These are phyloP conservation scores for Gallirallus australis DNA, from an alignment of 2,797 vertebrate genomes.

Conservation along the genomic window DNA sequence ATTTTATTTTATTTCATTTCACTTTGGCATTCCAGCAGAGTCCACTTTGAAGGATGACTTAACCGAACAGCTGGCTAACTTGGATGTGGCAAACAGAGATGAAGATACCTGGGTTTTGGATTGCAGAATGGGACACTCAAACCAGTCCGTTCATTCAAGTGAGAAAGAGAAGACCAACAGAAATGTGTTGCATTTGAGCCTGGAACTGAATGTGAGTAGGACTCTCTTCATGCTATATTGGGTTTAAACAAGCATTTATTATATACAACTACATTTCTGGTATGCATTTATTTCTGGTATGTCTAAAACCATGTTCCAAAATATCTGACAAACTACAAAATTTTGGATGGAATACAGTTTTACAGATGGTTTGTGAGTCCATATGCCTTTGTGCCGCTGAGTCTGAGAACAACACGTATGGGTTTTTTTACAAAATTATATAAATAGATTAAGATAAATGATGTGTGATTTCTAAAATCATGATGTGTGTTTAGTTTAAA, in stretches of 20 bases:
- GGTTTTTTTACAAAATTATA: not conserved
- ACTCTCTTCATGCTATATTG: not conserved
- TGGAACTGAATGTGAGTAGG: conserved; percentile 81
- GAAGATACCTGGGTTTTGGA: conserved; percentile 72
- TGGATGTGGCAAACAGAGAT: conserved; percentile 66
- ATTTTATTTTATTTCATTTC: not conserved
- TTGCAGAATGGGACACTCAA: conserved; percentile 64
- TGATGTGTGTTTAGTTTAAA: not conserved
- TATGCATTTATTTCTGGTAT: not conserved
- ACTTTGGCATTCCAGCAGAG: conserved; percentile 64
- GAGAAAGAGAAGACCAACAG: conserved; percentile 73
- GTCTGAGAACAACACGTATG: not conserved
- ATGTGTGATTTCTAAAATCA: not conserved
- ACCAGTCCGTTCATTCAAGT: conserved; percentile 49
- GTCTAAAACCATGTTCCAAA: not conserved
- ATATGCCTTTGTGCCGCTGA: not conserved
- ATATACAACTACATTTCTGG: not conserved
- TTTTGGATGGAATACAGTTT: not conserved
- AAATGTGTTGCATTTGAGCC: conserved; percentile 67
- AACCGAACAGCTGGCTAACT: conserved; percentile 59
- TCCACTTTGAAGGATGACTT: conserved; percentile 69
- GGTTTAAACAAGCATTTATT: conserved; percentile 1
- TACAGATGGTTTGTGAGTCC: not conserved
- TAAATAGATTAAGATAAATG: not conserved
- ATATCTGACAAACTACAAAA: not conserved